Percentiles rank a stretch among this genome's conserved stretches.
Evolutionary conservation across 2,888 invertebrate genomes (phyloP).

Genomic region (Melanophora roralis): DNA sequence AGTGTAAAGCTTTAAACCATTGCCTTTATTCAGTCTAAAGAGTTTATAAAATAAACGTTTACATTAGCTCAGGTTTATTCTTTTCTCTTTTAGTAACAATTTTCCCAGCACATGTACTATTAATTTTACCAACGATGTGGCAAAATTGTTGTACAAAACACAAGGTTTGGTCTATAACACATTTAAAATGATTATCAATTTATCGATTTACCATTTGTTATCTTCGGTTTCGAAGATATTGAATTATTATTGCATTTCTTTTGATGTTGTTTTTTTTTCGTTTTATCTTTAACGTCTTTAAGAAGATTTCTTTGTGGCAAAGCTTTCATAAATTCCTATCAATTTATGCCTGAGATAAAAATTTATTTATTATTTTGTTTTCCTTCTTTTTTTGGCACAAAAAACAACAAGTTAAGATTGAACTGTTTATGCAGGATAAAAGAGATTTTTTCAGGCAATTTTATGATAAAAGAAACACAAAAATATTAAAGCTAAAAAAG

Average conservation of each 20-base stretch:
- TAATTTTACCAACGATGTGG: too few relatives aligned
- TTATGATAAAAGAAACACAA: too few relatives aligned
- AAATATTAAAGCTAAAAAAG: too few relatives aligned
- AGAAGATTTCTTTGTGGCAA: too few relatives aligned
- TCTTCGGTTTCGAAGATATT: not conserved
- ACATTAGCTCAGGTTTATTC: too few relatives aligned
- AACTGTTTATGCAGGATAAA: not conserved
- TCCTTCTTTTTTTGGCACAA: not conserved
- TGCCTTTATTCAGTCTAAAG: too few relatives aligned
- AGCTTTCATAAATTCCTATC: not conserved
- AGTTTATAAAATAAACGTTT: too few relatives aligned
- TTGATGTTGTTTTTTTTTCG: not conserved
- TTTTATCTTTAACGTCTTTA: not conserved
- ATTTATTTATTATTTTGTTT: not conserved
- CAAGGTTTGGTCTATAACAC: not conserved
- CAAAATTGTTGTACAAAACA: too few relatives aligned
- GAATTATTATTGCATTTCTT: slow-evolving; percentile 2
- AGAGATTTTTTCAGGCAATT: too few relatives aligned
- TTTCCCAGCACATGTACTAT: too few relatives aligned
- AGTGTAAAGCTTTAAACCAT: too few relatives aligned
- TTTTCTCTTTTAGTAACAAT: too few relatives aligned
- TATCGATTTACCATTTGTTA: slow-evolving; percentile 1
- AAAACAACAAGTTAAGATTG: not conserved
- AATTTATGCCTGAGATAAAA: not conserved
- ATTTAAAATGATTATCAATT: slow-evolving; percentile 4